phyloP scores from a whole-genome alignment of 2,113 vertebrate genomes.

The Hippocampus barbouri region DNA sequence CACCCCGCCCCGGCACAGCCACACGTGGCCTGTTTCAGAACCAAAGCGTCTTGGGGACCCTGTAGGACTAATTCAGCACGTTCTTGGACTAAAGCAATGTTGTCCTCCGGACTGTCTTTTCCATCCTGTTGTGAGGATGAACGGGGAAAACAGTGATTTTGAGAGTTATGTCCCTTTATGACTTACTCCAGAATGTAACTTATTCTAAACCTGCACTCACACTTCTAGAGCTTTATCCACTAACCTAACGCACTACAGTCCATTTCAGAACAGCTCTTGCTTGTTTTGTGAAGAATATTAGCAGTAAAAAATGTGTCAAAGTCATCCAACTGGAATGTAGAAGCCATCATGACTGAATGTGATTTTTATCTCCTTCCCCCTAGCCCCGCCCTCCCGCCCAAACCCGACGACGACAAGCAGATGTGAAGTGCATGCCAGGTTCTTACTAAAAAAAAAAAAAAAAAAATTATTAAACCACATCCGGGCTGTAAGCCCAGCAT shows the following conservation, averaged over 20 bases:
- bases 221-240: slow-evolving; percentile 17
- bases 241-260: slow-evolving; percentile 26
- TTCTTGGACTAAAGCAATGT: slow-evolving; percentile 33
- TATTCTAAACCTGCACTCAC: slow-evolving; percentile 39
- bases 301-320: not conserved
- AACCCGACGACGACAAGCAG: not conserved
- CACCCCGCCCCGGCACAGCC: slow-evolving; percentile 27
- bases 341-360: not conserved
- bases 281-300: not conserved
- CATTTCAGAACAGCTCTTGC: not conserved
- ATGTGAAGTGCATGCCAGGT: not conserved
- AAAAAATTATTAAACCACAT: not conserved
- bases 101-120: slow-evolving; percentile 1
- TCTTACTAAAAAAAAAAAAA: not conserved
- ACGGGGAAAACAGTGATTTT: not conserved
- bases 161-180: slow-evolving; percentile 7
- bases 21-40: slow-evolving; percentile 36
- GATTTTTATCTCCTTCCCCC: not conserved
- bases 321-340: slow-evolving; percentile 1
- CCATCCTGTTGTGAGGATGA: slow-evolving; percentile 16
- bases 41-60: slow-evolving; percentile 61
- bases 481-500: not conserved
- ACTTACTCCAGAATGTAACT: slow-evolving; percentile 42
- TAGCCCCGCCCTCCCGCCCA: not conserved
- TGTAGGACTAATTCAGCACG: slow-evolving; percentile 34